Base-by-base conservation (phyloP, 2,113 vertebrate genomes). In the Salvator merianae region DNA sequence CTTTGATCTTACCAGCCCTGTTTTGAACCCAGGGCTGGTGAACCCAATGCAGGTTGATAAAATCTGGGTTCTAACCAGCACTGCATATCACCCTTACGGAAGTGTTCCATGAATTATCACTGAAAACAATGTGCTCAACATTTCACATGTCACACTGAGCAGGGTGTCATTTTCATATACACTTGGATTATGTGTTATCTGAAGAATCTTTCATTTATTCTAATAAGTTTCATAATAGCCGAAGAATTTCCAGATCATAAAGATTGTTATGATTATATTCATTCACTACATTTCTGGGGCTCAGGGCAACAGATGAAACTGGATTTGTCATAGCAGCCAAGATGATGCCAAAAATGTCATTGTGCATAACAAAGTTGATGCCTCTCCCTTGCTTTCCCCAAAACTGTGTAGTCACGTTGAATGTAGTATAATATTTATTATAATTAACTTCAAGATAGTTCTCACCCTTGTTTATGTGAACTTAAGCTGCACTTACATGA, bases 141-240 rank as follows among this genome's bases (percentile, higher is more conserved):
- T 62, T 83, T 74, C 62, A 47, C 7, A 32, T 22, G 40, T 26
- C 24, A 32, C 22, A 26, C 34, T 14, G 30, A 30, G 30, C 75
- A 36, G 7, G 43, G 53, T 40, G 75, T 79, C 62, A 28, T 2
- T 38, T 68, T 65, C 24, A 55, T 79, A 53, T 40, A 13, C 50
- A 30, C 38, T 69, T 69, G 32, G 59, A 40, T 73, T 34, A 74
- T 74, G 50, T 74, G 5, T 43, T 14, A 50, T 87, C 74, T 76
- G 36, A 82, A 28, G 53, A 26, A 77, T 77, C 68, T 74, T 78
- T 66, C 86, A 86, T 69, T 55, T 68, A 32, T 26, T 79, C 5
- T 34, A 20, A 59, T 84, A 38, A 26, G 62, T 7, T 47, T 82
- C 50, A 76, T 16, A 63, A 34, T 43, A 28, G 32, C 70, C 59